Evolutionary conservation across 2,888 invertebrate species (phyloP).

Genomic region (Willowsia nigromaculata): DNA sequence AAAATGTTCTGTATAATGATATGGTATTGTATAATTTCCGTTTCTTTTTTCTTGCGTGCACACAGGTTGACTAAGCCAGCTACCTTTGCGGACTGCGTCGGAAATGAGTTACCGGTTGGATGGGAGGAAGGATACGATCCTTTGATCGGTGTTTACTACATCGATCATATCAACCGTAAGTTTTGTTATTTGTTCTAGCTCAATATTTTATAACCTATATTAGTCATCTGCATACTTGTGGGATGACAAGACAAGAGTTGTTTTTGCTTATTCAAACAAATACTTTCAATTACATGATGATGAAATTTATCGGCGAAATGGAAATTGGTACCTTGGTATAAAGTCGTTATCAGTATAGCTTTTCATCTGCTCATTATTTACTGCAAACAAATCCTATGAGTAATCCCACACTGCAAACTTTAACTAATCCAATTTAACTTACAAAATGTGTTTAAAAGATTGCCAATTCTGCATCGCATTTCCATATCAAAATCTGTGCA

Average conservation of each 20-base stretch:
- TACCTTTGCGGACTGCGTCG: constrained; percentile 98
- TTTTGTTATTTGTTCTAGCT: constrained; percentile 79
- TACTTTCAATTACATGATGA: too few species aligned
- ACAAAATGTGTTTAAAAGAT: too few species aligned
- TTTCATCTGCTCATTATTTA: too few species aligned
- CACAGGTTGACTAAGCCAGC: constrained; percentile 96
- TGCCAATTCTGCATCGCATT: too few species aligned
- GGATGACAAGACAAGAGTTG: background rate
- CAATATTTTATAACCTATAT: background rate
- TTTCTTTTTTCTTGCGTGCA: constrained; percentile 78
- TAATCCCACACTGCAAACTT: too few species aligned
- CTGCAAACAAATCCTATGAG: too few species aligned
- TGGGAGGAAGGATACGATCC: constrained; percentile 98
- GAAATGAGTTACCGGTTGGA: constrained; percentile 97
- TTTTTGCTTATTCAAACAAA: background rate
- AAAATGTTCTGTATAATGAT: background rate
- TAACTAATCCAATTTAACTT: too few species aligned
- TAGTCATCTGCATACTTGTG: background rate
- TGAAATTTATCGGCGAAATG: too few species aligned
- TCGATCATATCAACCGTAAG: constrained; percentile 98
- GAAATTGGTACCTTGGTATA: too few species aligned
- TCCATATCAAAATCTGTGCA: too few species aligned
- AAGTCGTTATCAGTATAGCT: too few species aligned
- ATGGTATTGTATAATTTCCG: background rate
- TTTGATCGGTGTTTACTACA: constrained; percentile 96